These are phyloP conservation scores for Calameuta idolon DNA, from an alignment of 2,888 invertebrate species.

Conservation along the genomic window DNA sequence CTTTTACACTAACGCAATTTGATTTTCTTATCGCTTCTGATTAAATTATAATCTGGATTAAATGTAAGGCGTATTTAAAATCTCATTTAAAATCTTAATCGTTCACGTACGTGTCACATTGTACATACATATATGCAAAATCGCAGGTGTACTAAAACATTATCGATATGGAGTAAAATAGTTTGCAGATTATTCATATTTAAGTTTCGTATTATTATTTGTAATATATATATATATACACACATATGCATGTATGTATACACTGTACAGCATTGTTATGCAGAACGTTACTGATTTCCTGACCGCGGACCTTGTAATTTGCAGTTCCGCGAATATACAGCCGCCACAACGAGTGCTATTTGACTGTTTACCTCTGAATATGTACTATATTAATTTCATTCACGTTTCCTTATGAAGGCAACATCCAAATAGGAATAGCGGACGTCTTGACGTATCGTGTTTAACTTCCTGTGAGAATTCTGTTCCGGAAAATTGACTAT, in stretches of 20 bases:
- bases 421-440: background rate
- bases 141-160: background rate
- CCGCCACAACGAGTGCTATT: background rate
- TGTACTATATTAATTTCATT: background rate
- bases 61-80: background rate
- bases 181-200: background rate
- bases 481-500: background rate
- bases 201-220: background rate
- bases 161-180: background rate
- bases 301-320: background rate
- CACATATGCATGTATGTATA: background rate
- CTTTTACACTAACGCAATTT: background rate
- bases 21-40: background rate
- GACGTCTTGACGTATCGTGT: background rate
- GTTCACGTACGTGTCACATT: background rate
- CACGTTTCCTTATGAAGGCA: background rate
- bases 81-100: too few species aligned
- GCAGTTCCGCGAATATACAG: background rate
- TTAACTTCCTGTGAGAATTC: background rate
- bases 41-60: background rate
- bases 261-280: background rate
- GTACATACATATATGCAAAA: background rate
- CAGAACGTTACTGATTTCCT: background rate
- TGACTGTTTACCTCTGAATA: background rate
- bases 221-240: too few species aligned